phyloP scores from a whole-genome alignment of 2,113 vertebrate genomes.

The Kryptolebias marmoratus region DNA sequence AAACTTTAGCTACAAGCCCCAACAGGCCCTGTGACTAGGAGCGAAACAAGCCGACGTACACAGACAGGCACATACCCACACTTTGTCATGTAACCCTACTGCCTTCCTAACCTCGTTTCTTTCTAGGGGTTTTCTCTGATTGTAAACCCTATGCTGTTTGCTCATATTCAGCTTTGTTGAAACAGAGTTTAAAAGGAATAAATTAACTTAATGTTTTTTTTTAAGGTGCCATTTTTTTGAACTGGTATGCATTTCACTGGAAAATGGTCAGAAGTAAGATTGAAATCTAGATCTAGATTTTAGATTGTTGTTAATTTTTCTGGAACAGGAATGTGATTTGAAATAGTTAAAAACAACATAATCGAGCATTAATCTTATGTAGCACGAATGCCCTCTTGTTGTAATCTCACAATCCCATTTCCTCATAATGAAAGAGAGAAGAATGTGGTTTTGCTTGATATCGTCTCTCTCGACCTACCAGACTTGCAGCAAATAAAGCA shows the following conservation, averaged over 20 bases:
- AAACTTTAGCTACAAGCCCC: slow-evolving; percentile 49
- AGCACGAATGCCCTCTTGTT: slow-evolving; percentile 19
- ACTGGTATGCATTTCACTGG: too few species aligned
- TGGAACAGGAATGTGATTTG: too few species aligned
- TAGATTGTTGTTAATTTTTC: too few species aligned
- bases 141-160: too few species aligned
- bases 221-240: too few species aligned
- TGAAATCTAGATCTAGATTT: too few species aligned
- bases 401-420: slow-evolving; percentile 63
- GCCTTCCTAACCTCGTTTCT: slow-evolving; percentile 9
- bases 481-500: slow-evolving; percentile 25
- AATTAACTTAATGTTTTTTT: too few species aligned
- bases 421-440: slow-evolving; percentile 51
- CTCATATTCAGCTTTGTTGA: too few species aligned
- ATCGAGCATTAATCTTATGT: slow-evolving; percentile 9
- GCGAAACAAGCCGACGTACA: slow-evolving; percentile 37
- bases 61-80: background rate
- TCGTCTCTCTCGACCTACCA: slow-evolving; percentile 21
- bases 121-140: background rate
- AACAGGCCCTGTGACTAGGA: slow-evolving; percentile 31
- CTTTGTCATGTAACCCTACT: slow-evolving; percentile 31
- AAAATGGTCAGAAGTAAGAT: too few species aligned
- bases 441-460: slow-evolving; percentile 39
- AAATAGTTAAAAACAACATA: background rate
- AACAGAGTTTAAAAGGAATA: too few species aligned